Evolutionary conservation across 2,797 vertebrate genomes (phyloP), one percentile per base, ranked within the genome.

Genomic region (Malacoctenus gilli): DNA sequence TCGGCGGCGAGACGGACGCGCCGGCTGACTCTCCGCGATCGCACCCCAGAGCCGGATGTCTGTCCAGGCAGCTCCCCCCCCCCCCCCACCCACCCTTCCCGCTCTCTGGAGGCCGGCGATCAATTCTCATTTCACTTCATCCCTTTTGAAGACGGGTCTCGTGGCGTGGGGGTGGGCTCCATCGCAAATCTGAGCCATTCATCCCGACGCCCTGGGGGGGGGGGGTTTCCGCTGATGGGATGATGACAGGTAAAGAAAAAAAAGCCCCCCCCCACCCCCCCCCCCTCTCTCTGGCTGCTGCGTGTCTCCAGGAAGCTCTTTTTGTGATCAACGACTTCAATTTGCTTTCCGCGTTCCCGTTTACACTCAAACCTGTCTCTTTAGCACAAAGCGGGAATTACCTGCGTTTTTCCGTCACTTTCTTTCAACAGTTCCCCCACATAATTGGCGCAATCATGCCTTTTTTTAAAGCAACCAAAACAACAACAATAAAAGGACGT

Each of bases 61-160:
- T 38, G 43, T 51, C 53, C 6, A 59, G 28, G 47, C 18, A 56
- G 56, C 46, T 46, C 4, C 38, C 41, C 38, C 9, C 51, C 32
- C 62, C 20, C 3, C 13, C 19, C 46, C 49, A 5, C 38, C 41
- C 38, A 6, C 51, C 32, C 62, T 22, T 3, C 13, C 19, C 16
- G 38, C 38, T n/a, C 52, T 36, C 47, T 34, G 15, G 59, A 50
- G 61, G 59, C 35, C 51, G 22, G n/a, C 50, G 15, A 52, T 74
- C 54, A 46, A n/a, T 61, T 71, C 68, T 66, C 73, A 74, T 66
- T 63, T 48, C 25, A 52, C 62, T 73, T 47, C 46, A 49, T 83
- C 66, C 31, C 38, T 34, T 64, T 68, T 68, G 59, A 55, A 59
- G 43, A 52, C 42, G 13, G 40, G 21, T 70, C 42, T 59, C 35